Evolutionary conservation across 1,140 invertebrate species (phyloP), one percentile per base, ranked within the genome.

Genomic region (Orchesella cincta): DNA sequence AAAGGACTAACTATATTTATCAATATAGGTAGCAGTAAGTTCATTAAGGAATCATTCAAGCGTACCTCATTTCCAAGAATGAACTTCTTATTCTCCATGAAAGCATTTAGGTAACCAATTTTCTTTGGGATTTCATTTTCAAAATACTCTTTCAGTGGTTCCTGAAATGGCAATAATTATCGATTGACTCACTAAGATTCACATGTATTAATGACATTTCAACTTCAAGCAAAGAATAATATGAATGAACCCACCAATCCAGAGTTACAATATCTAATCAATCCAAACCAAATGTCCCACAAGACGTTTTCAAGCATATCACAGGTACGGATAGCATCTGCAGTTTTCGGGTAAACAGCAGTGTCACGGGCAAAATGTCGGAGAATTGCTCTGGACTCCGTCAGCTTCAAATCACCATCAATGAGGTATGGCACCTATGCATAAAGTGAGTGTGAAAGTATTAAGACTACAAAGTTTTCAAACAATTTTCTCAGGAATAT

Each of bases 291-390:
- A 36, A 75, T 72, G 26, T 78, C 77, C 62, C 64, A 75, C 1
- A 78, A 28, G 1, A 75, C n/a, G n/a, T 75, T 62, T 73, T 78
- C 77, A 1, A 78, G 0, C 77, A 78, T 78, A 34, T 75, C 46
- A 0, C 23, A 62, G 14, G 3, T 35, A 14, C 64, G n/a, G 5
- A 16, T 23, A 26, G 8, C 57, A 8, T 8, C 28, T 8, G 57
- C 8, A 12, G 20, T 29, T 5, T 8, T 16, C 14, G 57, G 57
- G 8, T 75, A 57, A 14, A 78, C 23, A 33, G 51, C 51, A 18
- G 3, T 23, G 14, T 73, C 29, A 1, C 77, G 62, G 18, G 34
- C 62, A 62, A 78, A 39, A 35, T 76, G 70, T 33, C 74, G 75
- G 14, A 78, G 3, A 62, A 78, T 78, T 0, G 77, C 77, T 54